These are phyloP conservation scores for Nyctibius grandis DNA, from an alignment of 2,797 vertebrate genomes.

Conservation along the genomic window DNA sequence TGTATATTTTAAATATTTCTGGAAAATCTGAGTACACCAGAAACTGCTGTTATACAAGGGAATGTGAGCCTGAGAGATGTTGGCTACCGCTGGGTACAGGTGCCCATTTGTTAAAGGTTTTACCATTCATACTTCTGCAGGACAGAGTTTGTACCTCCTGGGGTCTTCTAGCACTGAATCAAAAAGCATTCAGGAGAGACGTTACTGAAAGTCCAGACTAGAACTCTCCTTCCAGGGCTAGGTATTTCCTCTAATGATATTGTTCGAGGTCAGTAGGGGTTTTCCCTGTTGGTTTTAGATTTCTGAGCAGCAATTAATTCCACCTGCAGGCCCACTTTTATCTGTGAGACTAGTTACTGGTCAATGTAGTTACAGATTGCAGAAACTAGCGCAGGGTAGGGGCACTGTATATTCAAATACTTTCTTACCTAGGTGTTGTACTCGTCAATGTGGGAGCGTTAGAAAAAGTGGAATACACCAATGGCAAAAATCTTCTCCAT, in stretches of 20 bases:
- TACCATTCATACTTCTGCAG: not conserved
- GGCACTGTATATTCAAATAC: not conserved
- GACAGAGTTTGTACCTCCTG: not conserved
- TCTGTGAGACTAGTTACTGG: not conserved
- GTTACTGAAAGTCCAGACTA: not conserved
- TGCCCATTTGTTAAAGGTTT: not conserved
- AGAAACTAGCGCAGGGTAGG: not conserved
- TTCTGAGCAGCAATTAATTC: not conserved
- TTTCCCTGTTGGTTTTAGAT: not conserved
- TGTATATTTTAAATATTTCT: not conserved
- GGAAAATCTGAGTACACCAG: not conserved
- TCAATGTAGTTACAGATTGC: not conserved
- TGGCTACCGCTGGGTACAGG: not conserved
- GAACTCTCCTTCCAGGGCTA: not conserved
- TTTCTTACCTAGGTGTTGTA: slow-evolving; percentile 70
- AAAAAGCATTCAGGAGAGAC: not conserved
- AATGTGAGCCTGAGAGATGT: not conserved
- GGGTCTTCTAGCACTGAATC: not conserved
- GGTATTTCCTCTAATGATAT: not conserved
- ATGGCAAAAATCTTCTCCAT: slow-evolving; percentile 80
- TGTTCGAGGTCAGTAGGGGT: not conserved
- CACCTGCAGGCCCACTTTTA: not conserved
- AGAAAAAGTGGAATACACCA: slow-evolving; percentile 64
- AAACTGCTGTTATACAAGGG: not conserved
- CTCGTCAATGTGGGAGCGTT: slow-evolving; percentile 24